These are phyloP conservation scores for Ceyx margarethae DNA, from an alignment of 2,113 vertebrate species.

Conservation along the genomic window DNA sequence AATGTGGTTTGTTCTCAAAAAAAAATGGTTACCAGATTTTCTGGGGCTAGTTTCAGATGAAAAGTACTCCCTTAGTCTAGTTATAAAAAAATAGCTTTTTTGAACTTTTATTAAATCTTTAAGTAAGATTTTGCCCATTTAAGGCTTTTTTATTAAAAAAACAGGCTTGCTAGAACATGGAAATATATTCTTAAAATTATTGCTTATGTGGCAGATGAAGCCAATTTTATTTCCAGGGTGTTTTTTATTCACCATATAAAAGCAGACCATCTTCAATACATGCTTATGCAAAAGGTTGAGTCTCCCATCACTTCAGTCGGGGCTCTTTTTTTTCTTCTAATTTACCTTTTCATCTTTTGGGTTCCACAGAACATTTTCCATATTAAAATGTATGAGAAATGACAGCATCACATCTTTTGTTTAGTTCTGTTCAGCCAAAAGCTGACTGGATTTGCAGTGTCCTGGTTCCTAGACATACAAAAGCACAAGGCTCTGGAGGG, in stretches of 20 bases:
- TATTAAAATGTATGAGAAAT: background rate
- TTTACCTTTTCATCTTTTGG: background rate
- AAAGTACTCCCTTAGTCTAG: background rate
- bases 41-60: background rate
- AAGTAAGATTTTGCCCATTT: background rate
- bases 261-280: background rate
- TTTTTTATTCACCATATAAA: background rate
- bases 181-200: background rate
- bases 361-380: background rate
- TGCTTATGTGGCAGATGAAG: background rate
- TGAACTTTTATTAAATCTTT: background rate
- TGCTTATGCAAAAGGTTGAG: background rate
- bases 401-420: background rate
- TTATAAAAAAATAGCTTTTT: background rate
- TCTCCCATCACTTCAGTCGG: background rate
- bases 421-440: background rate
- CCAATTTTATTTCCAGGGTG: background rate
- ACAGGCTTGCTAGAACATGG: background rate
- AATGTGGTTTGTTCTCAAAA: background rate
- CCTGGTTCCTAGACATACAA: background rate
- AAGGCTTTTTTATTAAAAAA: background rate
- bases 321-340: background rate
- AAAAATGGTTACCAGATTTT: background rate
- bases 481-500: background rate
- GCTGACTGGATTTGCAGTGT: background rate